Evolutionary conservation across 2,797 vertebrate genomes (phyloP).

Genomic region (Rhinophrynus dorsalis): DNA sequence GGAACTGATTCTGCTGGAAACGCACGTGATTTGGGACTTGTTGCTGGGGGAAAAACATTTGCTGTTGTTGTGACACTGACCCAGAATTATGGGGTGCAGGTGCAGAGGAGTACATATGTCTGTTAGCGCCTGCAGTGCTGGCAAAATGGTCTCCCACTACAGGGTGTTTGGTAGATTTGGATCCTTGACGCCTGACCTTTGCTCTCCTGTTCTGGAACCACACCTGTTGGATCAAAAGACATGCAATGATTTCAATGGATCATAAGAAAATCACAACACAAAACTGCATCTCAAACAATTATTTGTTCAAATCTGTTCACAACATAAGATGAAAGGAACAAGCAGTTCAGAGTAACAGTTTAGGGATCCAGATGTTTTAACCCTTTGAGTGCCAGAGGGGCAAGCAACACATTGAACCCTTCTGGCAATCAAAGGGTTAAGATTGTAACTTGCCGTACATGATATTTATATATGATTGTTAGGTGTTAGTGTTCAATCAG

Average conservation of each 20-base stretch:
- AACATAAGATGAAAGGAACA: no score
- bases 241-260: background rate
- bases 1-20: background rate
- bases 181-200: constrained; percentile 77
- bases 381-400: no score
- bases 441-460: no score
- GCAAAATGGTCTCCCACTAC: background rate
- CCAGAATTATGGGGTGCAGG: background rate
- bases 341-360: no score
- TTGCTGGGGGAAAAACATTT: background rate
- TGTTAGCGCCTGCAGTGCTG: background rate
- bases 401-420: no score
- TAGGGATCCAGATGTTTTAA: no score
- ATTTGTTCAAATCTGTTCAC: no score
- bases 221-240: constrained; percentile 62
- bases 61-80: background rate
- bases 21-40: background rate
- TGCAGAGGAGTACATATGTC: background rate
- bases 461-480: no score
- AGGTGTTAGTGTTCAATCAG: no score
- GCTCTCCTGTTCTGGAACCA: constrained; percentile 86
- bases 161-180: constrained; percentile 47
- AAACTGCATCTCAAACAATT: no score
- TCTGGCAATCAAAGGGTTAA: no score
- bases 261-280: no score